Base-by-base conservation (phyloP, 2,888 invertebrate species). In the Lamproptera curius region DNA sequence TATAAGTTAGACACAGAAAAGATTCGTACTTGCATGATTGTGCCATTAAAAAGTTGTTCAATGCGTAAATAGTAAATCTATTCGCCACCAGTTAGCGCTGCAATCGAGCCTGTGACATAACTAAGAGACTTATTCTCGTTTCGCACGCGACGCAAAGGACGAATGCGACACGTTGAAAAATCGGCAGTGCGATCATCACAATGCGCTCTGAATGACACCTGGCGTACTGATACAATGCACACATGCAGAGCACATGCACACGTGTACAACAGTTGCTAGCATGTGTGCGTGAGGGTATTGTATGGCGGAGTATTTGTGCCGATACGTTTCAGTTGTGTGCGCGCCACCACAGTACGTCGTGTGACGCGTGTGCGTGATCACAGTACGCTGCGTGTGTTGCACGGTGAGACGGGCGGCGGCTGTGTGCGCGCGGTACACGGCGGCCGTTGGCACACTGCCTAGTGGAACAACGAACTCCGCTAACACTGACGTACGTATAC, bases 381-480 rank as follows among this genome's bases (percentile, higher is more conserved):
- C 64, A 66, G 65, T 56, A 40, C 58, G 54, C n/a, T n/a, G n/a
- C n/a, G n/a, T n/a, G n/a, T n/a, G n/a, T n/a, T n/a, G n/a, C n/a
- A n/a, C n/a, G n/a, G n/a, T n/a, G n/a, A n/a, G 11, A n/a, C 2
- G 31, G 31, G 31, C 41, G n/a, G 16, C 31, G 51, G 14, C 35
- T 54, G 76, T 70, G 70, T 60, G 62, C 54, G 58, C 71, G 73
- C 59, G 67, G 49, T 63, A 61, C 60, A 62, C 63, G 59, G 62
- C 70, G 80, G 80, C 65, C 81, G 68, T 86, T 87, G 87, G 87
- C 87, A 85, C 67, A 87, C 70, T 87, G 87, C 87, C 87, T 77
- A 87, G 69, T 87, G 56, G 86, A 76, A 77, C 87, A 78, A 85
- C 75, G 86, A 85, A 80, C 87, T 81, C 72, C 58, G 41, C 68